Percentiles rank a stretch among this genome's conserved stretches.
These are phyloP conservation scores for Trachelus tabidus DNA, from an alignment of 2,888 invertebrate genomes.

Conservation along the genomic window DNA sequence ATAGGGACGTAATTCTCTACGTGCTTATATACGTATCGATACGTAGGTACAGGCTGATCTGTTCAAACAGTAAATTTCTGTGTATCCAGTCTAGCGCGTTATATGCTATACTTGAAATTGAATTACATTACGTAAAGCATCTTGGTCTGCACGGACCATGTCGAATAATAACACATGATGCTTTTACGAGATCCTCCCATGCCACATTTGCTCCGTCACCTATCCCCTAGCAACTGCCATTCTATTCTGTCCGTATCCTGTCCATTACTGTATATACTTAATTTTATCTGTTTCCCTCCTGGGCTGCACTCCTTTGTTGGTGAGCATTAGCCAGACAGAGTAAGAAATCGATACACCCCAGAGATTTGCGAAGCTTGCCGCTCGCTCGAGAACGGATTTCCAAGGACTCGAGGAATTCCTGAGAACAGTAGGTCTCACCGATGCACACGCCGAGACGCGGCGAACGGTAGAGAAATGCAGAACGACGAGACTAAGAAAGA, in stretches of 20 bases:
- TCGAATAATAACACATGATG: background rate
- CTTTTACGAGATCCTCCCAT: background rate
- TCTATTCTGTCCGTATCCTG: no score
- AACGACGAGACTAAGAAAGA: background rate
- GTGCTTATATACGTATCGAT: background rate
- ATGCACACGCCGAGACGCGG: background rate
- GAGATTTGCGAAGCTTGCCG: background rate
- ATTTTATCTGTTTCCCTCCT: background rate
- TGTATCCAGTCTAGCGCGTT: background rate
- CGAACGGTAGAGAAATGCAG: background rate
- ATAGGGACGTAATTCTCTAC: background rate
- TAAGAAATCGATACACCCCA: background rate
- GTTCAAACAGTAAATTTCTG: no score
- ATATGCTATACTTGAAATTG: background rate
- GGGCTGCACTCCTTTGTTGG: background rate
- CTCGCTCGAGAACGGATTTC: background rate
- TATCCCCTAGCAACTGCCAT: no score
- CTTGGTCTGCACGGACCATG: background rate
- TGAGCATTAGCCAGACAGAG: background rate
- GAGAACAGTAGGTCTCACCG: background rate
- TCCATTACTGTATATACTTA: background rate
- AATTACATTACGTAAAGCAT: background rate
- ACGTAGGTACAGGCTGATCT: no score
- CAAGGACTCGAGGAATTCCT: background rate
- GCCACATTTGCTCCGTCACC: no score